A percentile compares a stretch with the other conserved stretches of the same genome.
phyloP scores from a whole-genome alignment of 2,888 invertebrate genomes.

The Helicoverpa assulta region DNA sequence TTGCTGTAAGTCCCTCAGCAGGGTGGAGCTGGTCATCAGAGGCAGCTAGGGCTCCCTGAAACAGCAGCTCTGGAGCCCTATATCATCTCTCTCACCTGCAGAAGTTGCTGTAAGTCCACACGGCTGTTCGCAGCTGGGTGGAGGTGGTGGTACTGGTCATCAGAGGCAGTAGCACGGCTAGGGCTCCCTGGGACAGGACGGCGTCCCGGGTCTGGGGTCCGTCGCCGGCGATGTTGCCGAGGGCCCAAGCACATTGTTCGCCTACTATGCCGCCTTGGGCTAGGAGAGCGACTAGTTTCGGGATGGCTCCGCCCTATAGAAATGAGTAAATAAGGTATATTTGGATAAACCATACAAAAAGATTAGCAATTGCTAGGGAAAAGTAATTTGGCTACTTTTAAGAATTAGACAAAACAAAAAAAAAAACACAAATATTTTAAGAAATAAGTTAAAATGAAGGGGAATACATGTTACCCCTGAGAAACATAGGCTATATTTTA shows the following conservation, averaged over 20 bases:
- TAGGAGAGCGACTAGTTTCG: constrained; percentile 94
- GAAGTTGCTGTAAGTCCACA: constrained; percentile 98
- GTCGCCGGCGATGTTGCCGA: constrained; percentile 99
- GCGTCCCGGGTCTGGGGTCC: constrained; percentile 95
- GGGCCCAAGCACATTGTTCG: constrained; percentile 99
- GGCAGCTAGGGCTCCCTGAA: constrained; percentile 88
- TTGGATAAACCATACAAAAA: no score
- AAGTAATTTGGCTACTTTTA: no score
- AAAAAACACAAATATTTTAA: no score
- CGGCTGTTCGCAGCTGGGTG: constrained; percentile 94
- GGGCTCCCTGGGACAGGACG: constrained; percentile 93
- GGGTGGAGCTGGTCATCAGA: constrained; percentile 91
- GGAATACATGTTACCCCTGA: no score
- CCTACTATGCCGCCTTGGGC: constrained; percentile 94
- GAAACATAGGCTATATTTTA: no score
- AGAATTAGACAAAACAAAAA: no score
- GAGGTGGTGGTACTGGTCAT: constrained; percentile 86
- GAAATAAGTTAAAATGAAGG: no score
- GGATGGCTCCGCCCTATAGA: constrained; percentile 94
- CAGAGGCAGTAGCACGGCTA: constrained; percentile 92
- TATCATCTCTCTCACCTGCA: constrained; percentile 81
- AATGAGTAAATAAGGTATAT: no score
- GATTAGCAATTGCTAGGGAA: no score
- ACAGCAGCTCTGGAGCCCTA: constrained; percentile 55
- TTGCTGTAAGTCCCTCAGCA: constrained; percentile 97